Conservation (phyloP, 2,797 vertebrate genomes). For the Ispidina picta region DNA sequence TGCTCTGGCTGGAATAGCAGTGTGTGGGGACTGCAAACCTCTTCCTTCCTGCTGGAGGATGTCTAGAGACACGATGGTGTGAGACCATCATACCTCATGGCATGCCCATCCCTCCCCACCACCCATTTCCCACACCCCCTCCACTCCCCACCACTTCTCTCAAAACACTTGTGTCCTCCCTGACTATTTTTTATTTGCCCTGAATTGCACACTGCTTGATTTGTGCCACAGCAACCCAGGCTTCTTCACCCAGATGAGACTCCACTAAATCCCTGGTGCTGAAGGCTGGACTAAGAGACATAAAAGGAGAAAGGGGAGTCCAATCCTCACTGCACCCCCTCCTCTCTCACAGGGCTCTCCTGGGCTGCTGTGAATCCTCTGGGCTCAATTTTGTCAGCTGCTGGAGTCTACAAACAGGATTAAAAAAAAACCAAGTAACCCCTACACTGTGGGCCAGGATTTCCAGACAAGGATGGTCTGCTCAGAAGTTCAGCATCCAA, state of each 20-base stretch:
- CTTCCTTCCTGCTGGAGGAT: background rate
- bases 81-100: fast-evolving
- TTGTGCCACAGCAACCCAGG: background rate
- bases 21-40: background rate
- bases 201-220: background rate
- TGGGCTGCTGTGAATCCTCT: fast-evolving
- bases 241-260: background rate
- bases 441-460: background rate
- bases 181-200: background rate
- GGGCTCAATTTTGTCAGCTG: background rate
- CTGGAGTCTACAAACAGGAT: background rate
- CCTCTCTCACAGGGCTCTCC: background rate
- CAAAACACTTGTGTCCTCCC: background rate
- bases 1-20: background rate
- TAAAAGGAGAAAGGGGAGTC: background rate
- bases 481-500: background rate
- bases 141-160: fast-evolving
- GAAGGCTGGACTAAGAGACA: background rate
- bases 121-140: background rate
- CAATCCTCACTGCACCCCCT: fast-evolving
- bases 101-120: fast-evolving
- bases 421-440: background rate
- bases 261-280: background rate
- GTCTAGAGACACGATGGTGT: fast-evolving
- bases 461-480: background rate